Percentiles rank a stretch among this genome's conserved stretches.
These are phyloP conservation scores for Coregonus ussuriensis DNA, from an alignment of 2,797 vertebrate genomes.

Conservation along the genomic window DNA sequence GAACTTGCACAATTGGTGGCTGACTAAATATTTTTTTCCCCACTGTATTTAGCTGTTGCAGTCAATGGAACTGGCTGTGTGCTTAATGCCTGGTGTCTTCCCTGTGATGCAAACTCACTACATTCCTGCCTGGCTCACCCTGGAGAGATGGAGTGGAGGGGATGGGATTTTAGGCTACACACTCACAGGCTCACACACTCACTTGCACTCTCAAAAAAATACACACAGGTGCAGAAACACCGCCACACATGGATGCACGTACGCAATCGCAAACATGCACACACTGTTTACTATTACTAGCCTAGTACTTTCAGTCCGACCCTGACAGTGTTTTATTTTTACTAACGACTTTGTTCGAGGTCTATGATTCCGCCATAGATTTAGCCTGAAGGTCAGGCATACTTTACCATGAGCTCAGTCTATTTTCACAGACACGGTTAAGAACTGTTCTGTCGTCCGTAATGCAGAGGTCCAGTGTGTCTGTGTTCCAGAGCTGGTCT, in stretches of 20 bases:
- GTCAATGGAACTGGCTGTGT: conserved; percentile 54
- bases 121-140: conserved; percentile 21
- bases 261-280: neutral
- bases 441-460: neutral
- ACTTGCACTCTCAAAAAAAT: neutral
- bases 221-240: neutral
- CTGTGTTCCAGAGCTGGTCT: neutral
- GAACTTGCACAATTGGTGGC: no score
- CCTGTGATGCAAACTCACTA: conserved; percentile 39
- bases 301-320: conserved; percentile 15
- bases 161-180: conserved; percentile 22
- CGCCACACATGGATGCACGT: neutral
- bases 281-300: neutral
- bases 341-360: conserved; percentile 21
- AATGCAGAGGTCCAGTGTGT: neutral
- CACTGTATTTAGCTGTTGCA: conserved; percentile 52
- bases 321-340: neutral
- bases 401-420: neutral
- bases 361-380: conserved; percentile 13
- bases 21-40: no score
- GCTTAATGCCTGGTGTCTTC: conserved; percentile 51
- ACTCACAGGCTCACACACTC: conserved; percentile 8
- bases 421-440: neutral
- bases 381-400: conserved; percentile 16
- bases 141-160: conserved; percentile 17